Conservation (phyloP, 2,888 invertebrate genomes). For the Ophioninae sp. region DNA sequence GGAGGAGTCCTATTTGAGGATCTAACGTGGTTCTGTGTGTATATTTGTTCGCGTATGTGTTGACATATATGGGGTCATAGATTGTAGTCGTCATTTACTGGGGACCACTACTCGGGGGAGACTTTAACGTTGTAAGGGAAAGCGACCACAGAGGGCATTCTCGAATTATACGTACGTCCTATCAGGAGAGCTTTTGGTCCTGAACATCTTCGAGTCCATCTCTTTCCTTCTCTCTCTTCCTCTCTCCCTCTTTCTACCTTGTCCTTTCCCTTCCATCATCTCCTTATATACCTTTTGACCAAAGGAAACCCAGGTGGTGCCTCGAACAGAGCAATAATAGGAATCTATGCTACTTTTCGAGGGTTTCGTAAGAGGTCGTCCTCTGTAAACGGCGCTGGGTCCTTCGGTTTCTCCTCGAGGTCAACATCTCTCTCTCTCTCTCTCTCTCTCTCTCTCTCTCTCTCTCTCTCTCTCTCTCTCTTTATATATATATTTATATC, state of each 20-base stretch:
- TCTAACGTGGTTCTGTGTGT: background rate
- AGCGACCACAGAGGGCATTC: slow-evolving; percentile 50
- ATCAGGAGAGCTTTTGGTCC: slow-evolving; percentile 38
- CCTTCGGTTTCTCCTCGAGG: slow-evolving; percentile 47
- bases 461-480: slow-evolving; percentile 12
- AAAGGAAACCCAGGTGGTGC: slow-evolving; percentile 58
- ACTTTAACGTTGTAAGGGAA: slow-evolving; percentile 57
- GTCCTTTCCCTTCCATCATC: slow-evolving; percentile 19
- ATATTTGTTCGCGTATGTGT: background rate
- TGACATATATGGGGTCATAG: background rate
- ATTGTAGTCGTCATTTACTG: slow-evolving; percentile 22
- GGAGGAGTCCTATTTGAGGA: slow-evolving; percentile 24
- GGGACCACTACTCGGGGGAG: slow-evolving; percentile 38
- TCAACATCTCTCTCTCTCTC: slow-evolving; percentile 39
- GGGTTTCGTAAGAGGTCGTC: slow-evolving; percentile 45
- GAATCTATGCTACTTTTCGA: slow-evolving; percentile 62
- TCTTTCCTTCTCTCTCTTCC: slow-evolving; percentile 14
- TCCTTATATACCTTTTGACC: slow-evolving; percentile 38
- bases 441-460: slow-evolving; percentile 23
- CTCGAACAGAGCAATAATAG: slow-evolving; percentile 61
- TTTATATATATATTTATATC: slow-evolving; percentile 21
- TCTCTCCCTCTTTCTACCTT: slow-evolving; percentile 13
- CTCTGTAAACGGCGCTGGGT: slow-evolving; percentile 48
- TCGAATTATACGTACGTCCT: slow-evolving; percentile 50
- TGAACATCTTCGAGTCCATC: slow-evolving; percentile 32